Evolutionary conservation across 1,140 invertebrate genomes (phyloP).

Genomic region (Helicoverpa zea): DNA sequence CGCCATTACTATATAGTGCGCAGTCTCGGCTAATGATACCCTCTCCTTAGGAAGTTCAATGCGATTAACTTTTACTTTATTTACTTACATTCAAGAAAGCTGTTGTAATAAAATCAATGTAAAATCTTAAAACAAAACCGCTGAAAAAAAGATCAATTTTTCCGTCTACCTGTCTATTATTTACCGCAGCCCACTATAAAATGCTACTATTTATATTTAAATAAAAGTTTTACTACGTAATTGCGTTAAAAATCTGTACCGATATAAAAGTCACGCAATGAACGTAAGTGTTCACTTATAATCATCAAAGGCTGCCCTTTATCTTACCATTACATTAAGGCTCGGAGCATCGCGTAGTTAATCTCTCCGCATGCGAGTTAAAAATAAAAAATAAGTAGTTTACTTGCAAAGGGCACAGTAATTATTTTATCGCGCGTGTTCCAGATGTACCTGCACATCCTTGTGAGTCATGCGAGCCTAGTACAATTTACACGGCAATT

Average conservation of each 20-base stretch:
- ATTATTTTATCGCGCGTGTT: constrained; percentile 63
- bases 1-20: constrained; percentile 52
- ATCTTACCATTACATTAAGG: constrained; percentile 48
- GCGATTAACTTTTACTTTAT: neutral
- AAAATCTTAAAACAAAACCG: too few relatives aligned
- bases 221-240: neutral
- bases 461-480: constrained; percentile 63
- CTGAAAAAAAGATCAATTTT: too few relatives aligned
- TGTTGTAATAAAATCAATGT: too few relatives aligned
- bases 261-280: constrained; percentile 52
- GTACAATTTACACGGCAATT: constrained; percentile 73
- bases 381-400: constrained; percentile 54
- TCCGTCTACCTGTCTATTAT: too few relatives aligned
- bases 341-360: constrained; percentile 16
- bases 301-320: constrained; percentile 54
- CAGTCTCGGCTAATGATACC: constrained; percentile 35
- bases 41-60: constrained; percentile 5
- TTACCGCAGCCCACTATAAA: too few relatives aligned
- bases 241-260: neutral
- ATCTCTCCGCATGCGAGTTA: constrained; percentile 28
- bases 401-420: constrained; percentile 57
- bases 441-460: constrained; percentile 45
- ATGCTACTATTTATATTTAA: neutral
- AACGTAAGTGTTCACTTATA: constrained; percentile 42
- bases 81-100: neutral